Percentiles rank a stretch among this genome's conserved stretches.
Evolutionary conservation across 2,113 vertebrate species (phyloP).

Genomic region (Stigmatopora argus): DNA sequence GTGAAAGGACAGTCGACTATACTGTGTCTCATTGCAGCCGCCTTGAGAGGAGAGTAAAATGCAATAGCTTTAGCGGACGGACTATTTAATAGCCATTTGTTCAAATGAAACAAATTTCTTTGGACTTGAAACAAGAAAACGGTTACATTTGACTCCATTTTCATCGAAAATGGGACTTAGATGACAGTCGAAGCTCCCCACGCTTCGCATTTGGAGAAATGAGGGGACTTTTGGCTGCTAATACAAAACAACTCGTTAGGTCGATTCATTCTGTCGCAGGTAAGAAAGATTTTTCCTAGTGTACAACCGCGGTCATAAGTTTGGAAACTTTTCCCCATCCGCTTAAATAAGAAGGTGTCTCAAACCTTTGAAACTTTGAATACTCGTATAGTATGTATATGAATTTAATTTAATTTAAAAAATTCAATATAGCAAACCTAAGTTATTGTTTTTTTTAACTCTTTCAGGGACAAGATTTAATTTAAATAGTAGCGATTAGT

Average conservation of each 20-base stretch:
- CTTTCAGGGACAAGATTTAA: too few relatives aligned
- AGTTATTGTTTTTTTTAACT: too few relatives aligned
- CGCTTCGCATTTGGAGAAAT: slow-evolving; percentile 12
- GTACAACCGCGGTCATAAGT: too few relatives aligned
- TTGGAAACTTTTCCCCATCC: too few relatives aligned
- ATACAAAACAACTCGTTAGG: slow-evolving; percentile 17
- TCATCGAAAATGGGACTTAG: neutral
- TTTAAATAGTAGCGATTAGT: too few relatives aligned
- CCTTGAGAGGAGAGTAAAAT: neutral
- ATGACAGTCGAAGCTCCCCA: neutral
- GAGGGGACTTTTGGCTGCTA: slow-evolving; percentile 8
- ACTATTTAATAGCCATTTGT: neutral
- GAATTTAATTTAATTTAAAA: too few relatives aligned
- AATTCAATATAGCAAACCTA: too few relatives aligned
- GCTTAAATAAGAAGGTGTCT: too few relatives aligned
- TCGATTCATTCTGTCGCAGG: slow-evolving; percentile 23
- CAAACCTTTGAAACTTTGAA: too few relatives aligned
- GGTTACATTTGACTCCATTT: neutral
- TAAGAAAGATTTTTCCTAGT: slow-evolving; percentile 6
- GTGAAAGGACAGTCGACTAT: slow-evolving; percentile 8
- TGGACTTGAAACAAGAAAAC: neutral
- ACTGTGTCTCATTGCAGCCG: neutral
- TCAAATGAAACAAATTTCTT: neutral
- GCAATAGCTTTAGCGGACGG: slow-evolving; percentile 1
- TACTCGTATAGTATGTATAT: too few relatives aligned